These are phyloP conservation scores for Scyliorhinus canicula DNA, from an alignment of 2,797 vertebrate species.

Conservation along the genomic window DNA sequence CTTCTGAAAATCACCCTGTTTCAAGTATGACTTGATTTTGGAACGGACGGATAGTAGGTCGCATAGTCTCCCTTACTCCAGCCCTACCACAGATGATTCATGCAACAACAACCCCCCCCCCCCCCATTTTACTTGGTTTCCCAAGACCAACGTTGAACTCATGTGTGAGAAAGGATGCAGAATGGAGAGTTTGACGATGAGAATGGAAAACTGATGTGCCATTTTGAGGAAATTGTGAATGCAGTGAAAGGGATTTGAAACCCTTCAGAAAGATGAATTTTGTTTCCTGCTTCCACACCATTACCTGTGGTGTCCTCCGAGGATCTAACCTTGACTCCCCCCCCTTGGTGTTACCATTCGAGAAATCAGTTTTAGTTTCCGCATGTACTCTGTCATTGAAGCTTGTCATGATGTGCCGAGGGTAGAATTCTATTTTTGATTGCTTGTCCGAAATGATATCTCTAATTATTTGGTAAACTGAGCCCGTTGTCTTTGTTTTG, in stretches of 20 bases:
- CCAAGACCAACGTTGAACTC: neutral
- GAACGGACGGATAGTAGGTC: neutral
- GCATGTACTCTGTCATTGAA: too few species aligned
- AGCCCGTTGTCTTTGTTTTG: too few species aligned
- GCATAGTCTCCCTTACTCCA: neutral
- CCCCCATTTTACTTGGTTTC: neutral
- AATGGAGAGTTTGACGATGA: neutral
- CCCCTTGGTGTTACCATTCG: too few species aligned
- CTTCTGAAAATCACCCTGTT: conserved; percentile 29
- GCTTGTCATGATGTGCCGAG: too few species aligned
- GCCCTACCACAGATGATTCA: conserved; percentile 12
- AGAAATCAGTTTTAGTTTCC: too few species aligned
- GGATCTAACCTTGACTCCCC: too few species aligned
- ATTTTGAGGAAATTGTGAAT: neutral
- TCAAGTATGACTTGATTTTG: neutral
- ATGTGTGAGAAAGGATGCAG: neutral
- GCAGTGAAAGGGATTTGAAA: neutral
- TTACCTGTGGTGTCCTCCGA: too few species aligned
- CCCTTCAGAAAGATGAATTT: neutral
- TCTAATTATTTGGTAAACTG: too few species aligned
- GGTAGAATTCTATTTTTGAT: too few species aligned
- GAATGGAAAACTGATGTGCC: neutral
- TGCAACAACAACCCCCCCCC: neutral
- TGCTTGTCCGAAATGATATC: too few species aligned
- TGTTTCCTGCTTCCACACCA: neutral